These are phyloP conservation scores for Poliocrania exsul DNA, from an alignment of 2,797 vertebrate species.

Conservation along the genomic window DNA sequence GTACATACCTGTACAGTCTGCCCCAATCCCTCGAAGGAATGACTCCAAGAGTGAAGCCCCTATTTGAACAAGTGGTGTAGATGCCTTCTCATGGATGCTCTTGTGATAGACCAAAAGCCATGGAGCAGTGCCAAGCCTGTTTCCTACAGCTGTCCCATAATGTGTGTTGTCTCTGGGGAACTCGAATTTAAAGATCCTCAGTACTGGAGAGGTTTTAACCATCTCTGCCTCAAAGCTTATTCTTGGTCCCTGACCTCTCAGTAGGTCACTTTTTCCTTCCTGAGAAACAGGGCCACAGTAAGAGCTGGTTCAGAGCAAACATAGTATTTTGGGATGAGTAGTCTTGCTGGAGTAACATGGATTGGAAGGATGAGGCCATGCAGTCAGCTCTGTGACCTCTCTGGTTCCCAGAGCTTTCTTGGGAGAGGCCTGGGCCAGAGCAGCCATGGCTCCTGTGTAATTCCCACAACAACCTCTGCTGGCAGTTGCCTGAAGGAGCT, in stretches of 20 bases:
- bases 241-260: neutral
- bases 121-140: neutral
- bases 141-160: neutral
- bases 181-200: neutral
- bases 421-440: neutral
- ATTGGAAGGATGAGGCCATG: neutral
- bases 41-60: neutral
- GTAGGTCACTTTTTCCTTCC: neutral
- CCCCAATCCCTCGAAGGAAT: neutral
- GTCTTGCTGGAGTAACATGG: fast-evolving
- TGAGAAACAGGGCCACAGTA: neutral
- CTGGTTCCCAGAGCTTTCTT: neutral
- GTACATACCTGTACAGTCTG: neutral
- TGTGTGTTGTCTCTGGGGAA: neutral
- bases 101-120: neutral
- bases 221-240: neutral
- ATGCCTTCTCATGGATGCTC: neutral
- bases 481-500: neutral
- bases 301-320: neutral
- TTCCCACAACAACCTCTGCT: neutral
- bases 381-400: neutral
- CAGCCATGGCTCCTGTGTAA: neutral
- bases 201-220: neutral
- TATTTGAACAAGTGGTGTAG: neutral
- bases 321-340: neutral